Conservation (phyloP, 2,888 invertebrate genomes). For the Cephus spinipes region DNA sequence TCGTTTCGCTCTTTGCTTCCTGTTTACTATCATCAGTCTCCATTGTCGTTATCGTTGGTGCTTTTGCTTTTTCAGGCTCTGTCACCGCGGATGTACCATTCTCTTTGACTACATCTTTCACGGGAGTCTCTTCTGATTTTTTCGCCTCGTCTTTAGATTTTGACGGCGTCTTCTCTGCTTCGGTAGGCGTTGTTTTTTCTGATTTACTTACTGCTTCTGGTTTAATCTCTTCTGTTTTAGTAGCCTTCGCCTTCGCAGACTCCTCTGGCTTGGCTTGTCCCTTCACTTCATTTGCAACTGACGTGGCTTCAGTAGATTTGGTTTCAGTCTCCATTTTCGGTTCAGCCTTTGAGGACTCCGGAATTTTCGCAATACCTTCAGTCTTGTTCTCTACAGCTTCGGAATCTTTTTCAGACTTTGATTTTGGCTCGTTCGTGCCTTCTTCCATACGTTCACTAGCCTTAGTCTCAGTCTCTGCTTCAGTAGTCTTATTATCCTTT, state of each 20-base stretch:
- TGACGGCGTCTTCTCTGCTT: slow-evolving; percentile 13
- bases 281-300: not conserved
- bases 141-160: slow-evolving; percentile 17
- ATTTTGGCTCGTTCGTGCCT: slow-evolving; percentile 24
- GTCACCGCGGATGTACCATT: not conserved
- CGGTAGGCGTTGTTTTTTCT: slow-evolving; percentile 2
- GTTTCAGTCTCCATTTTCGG: slow-evolving; percentile 29
- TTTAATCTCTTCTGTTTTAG: slow-evolving; percentile 11
- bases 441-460: slow-evolving; percentile 10
- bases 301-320: not conserved
- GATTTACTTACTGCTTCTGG: not conserved
- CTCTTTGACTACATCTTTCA: slow-evolving; percentile 9
- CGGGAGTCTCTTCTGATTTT: slow-evolving; percentile 13
- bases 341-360: slow-evolving; percentile 18
- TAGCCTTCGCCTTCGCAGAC: slow-evolving; percentile 1
- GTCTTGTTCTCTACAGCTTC: slow-evolving; percentile 43
- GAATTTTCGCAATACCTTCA: slow-evolving; percentile 27
- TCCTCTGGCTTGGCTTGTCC: slow-evolving; percentile 29
- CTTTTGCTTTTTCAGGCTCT: slow-evolving; percentile 32
- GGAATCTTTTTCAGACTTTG: slow-evolving; percentile 27
- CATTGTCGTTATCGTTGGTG: slow-evolving; percentile 28
- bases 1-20: slow-evolving; percentile 29
- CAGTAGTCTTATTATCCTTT: slow-evolving; percentile 16
- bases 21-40: not conserved
- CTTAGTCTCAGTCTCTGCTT: slow-evolving; percentile 27